Evolutionary conservation across 1,140 invertebrate genomes (phyloP).

Genomic region (Rhopalosiphum maidis): DNA sequence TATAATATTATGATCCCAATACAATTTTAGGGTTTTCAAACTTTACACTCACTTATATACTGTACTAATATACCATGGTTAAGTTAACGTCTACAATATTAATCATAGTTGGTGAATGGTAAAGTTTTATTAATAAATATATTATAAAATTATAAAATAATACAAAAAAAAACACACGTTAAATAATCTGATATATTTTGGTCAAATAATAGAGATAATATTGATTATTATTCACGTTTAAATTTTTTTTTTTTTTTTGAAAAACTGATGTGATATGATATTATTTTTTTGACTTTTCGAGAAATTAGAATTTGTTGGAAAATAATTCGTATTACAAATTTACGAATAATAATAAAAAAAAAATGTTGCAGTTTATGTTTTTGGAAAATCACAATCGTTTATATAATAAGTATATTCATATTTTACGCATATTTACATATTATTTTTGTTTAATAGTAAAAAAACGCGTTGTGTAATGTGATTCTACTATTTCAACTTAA

Average conservation of each 20-base stretch:
- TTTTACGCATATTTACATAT: too few relatives aligned
- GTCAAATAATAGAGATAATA: neutral
- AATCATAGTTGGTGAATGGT: neutral
- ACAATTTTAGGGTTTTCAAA: neutral
- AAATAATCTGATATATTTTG: neutral
- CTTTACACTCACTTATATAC: neutral
- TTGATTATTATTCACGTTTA: neutral
- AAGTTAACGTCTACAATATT: neutral
- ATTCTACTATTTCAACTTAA: too few relatives aligned
- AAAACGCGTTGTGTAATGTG: too few relatives aligned
- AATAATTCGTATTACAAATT: neutral
- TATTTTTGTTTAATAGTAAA: too few relatives aligned
- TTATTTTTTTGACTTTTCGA: neutral
- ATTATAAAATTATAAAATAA: neutral
- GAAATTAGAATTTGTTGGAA: neutral
- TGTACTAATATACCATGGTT: neutral
- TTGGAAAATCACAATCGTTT: too few relatives aligned
- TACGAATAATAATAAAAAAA: too few relatives aligned
- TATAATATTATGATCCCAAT: slow-evolving; percentile 3
- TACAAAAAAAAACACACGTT: neutral
- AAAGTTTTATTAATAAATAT: neutral
- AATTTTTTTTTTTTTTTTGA: neutral
- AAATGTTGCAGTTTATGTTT: too few relatives aligned
- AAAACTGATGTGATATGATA: neutral
- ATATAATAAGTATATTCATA: too few relatives aligned